Base-by-base conservation (phyloP, 2,888 invertebrate genomes). In the Caenorhabditis uteleia region DNA sequence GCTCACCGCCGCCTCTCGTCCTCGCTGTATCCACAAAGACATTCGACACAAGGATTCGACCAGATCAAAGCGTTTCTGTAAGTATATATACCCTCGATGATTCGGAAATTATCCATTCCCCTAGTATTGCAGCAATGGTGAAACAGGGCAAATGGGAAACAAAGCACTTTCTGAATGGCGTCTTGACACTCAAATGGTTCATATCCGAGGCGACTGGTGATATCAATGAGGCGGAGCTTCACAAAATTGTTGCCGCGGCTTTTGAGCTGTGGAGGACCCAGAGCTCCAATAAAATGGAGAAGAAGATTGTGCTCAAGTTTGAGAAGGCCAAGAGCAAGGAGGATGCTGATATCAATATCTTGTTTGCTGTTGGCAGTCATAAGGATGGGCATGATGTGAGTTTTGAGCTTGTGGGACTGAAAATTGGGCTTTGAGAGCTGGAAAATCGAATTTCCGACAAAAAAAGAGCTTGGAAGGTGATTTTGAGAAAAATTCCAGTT, bases 301-400 rank as follows among this genome's bases (percentile, higher is more conserved):
- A 46, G 5, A 50, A 51, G 47, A 64, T 68, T 8, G 14, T 12
- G 4, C n/a, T n/a, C n/a, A n/a, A n/a, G n/a, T n/a, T 83, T 61
- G 72, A 65, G 27, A 82, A 83, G 59, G 81, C 80, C 3, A 12
- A 58, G 80, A 85, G 16, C 82, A 87, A 87, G 1, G 76, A 56
- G n/a, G 85, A 87, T 8, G 90, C 91, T 0, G 91, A 91, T 82
- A 91, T 92, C 67, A 87, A 89, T 54, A 87, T 91, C 20, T 87
- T 88, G 2, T 92, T 91, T 85, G 89, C 88, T 1, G 86, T 87
- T 42, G 82, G 80, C 14, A 68, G 77, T 3, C 82, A 82, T 55
- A 80, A 79, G 12, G 82, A 82, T 54, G 61, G 68, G n/a, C 69
- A 77, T 54, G 58, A 66, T 29, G 75, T 75, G 20, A 57, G 53